These are phyloP conservation scores for Todus mexicanus DNA, from an alignment of 2,797 vertebrate genomes.

Conservation along the genomic window DNA sequence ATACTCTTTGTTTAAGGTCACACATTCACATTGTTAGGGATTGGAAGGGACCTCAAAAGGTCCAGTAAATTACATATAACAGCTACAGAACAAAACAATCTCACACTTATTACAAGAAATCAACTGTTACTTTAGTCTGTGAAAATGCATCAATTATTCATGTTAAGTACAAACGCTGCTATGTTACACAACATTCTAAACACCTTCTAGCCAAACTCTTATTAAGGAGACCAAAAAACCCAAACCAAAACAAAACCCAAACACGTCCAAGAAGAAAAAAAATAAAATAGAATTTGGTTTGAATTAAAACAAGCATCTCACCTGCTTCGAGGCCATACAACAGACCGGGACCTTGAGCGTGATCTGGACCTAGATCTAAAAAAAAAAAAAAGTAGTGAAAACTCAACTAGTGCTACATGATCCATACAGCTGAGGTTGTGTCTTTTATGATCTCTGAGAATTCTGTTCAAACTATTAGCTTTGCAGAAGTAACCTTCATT, in stretches of 20 bases:
- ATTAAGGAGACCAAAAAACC: too few species aligned
- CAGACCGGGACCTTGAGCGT: conserved; percentile 77
- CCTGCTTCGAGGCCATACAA: conserved; percentile 82
- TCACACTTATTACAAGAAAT: neutral
- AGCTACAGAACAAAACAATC: neutral
- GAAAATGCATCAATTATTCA: neutral
- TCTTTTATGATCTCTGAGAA: too few species aligned
- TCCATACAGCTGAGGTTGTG: neutral
- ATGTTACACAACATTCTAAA: neutral
- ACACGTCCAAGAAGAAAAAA: too few species aligned
- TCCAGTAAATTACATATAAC: too few species aligned
- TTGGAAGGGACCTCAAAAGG: too few species aligned
- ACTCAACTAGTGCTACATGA: neutral
- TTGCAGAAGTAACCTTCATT: neutral
- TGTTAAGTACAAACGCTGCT: rapidly evolving
- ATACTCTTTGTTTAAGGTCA: neutral
- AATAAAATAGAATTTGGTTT: too few species aligned
- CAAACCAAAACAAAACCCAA: neutral
- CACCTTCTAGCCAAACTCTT: neutral
- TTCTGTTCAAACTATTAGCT: rapidly evolving
- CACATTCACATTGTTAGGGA: too few species aligned
- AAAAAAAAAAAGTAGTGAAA: neutral
- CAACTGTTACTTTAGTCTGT: neutral
- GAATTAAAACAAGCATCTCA: neutral
- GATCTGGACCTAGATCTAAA: conserved; percentile 78